Percentiles rank a stretch among this genome's conserved stretches.
These are phyloP conservation scores for Laupala kohalensis DNA, from an alignment of 1,140 invertebrate genomes.

Conservation along the genomic window DNA sequence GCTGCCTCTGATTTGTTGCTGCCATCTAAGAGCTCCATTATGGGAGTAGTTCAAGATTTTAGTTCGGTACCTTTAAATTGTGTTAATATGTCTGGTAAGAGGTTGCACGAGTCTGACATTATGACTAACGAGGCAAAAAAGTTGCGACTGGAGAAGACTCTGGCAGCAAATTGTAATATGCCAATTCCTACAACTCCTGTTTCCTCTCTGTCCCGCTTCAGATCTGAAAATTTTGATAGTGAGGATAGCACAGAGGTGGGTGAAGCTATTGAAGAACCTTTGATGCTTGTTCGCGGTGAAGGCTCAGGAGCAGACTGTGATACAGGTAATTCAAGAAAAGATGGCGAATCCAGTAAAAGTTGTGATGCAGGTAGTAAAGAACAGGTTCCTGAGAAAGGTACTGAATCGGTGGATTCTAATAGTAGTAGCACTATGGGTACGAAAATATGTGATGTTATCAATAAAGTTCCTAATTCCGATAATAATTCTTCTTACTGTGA, in stretches of 20 bases:
- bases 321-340: conserved; percentile 39
- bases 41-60: background rate
- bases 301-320: conserved; percentile 57
- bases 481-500: too few species aligned
- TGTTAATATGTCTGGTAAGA: background rate
- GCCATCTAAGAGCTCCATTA: background rate
- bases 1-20: background rate
- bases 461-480: too few species aligned
- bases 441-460: too few species aligned
- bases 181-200: background rate
- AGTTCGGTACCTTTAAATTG: background rate
- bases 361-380: background rate
- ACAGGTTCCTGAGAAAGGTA: background rate
- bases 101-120: background rate
- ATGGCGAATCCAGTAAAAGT: background rate
- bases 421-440: background rate
- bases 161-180: background rate
- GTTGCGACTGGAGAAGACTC: background rate
- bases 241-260: conserved; percentile 7
- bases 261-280: conserved; percentile 43
- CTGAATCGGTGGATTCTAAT: background rate
- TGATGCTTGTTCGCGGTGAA: conserved; percentile 55
- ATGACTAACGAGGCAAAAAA: background rate
- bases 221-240: background rate
- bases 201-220: background rate